phyloP scores from a whole-genome alignment of 2,113 vertebrate genomes.

The Vidua macroura region DNA sequence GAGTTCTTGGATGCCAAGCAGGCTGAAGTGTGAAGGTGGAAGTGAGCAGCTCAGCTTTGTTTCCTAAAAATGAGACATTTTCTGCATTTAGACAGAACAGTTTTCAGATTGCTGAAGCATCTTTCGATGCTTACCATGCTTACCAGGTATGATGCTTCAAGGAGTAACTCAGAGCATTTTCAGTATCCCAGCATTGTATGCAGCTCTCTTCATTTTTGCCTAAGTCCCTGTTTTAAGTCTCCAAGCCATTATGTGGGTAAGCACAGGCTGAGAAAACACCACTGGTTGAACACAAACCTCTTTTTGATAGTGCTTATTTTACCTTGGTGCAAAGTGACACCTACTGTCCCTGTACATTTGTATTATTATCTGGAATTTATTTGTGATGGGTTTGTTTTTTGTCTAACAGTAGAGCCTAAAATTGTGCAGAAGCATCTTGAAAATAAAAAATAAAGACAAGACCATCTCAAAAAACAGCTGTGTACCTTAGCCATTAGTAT shows the following conservation, averaged over 20 bases:
- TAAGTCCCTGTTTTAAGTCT: background rate
- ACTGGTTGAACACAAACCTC: background rate
- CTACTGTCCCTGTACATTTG: conserved; percentile 38
- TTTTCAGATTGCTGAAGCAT: background rate
- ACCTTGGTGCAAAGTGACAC: conserved; percentile 33
- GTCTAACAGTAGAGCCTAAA: conserved; percentile 16
- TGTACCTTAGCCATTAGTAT: background rate
- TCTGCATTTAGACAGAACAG: background rate
- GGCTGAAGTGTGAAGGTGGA: background rate
- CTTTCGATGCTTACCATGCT: background rate
- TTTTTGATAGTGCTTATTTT: background rate
- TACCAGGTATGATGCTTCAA: background rate
- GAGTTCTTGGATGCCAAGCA: background rate
- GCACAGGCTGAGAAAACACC: background rate
- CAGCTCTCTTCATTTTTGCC: background rate
- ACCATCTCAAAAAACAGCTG: conserved; percentile 57
- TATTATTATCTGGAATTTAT: conserved; percentile 24
- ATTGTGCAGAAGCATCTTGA: conserved; percentile 24
- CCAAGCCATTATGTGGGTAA: background rate
- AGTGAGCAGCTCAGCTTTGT: background rate
- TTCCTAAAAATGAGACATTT: background rate
- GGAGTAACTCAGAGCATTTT: background rate
- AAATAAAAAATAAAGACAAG: conserved; percentile 18
- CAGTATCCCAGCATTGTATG: background rate
- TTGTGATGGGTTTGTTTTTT: conserved; percentile 16